phyloP scores from a whole-genome alignment of 2,797 vertebrate genomes.

The Gallinago nigripennis region DNA sequence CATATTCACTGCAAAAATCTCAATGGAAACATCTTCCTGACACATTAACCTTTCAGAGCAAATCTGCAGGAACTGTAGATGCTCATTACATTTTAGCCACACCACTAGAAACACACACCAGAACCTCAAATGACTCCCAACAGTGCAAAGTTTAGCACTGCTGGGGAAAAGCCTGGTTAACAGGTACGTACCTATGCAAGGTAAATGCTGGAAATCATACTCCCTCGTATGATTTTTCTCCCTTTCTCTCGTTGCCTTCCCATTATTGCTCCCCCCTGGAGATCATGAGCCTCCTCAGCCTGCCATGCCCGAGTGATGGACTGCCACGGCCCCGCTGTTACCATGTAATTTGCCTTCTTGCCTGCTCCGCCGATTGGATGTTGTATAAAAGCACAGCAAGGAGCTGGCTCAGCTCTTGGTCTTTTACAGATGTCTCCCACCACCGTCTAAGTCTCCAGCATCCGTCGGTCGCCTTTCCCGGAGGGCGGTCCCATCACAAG shows the following conservation, averaged over 20 bases:
- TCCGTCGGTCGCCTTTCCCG: background rate
- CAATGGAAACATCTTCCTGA: background rate
- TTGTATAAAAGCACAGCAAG: background rate
- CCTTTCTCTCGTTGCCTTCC: background rate
- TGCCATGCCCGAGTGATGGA: background rate
- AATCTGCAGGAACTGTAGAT: background rate
- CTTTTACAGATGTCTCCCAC: background rate
- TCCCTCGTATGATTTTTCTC: background rate
- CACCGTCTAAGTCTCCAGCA: background rate
- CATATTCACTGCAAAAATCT: background rate
- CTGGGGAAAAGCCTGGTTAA: background rate
- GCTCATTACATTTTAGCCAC: background rate
- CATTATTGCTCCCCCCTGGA: background rate
- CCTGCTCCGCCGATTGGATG: background rate
- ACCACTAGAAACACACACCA: background rate
- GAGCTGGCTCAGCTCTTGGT: background rate
- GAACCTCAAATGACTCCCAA: background rate
- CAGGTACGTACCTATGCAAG: background rate
- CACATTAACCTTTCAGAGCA: background rate
- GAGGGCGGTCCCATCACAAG: background rate
- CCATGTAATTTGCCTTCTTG: background rate
- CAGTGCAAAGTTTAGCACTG: background rate
- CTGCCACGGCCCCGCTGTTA: background rate
- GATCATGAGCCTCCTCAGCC: background rate
- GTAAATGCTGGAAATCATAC: background rate